Evolutionary conservation across 2,113 vertebrate species (phyloP).

Genomic region (Spizaetus ornatus): DNA sequence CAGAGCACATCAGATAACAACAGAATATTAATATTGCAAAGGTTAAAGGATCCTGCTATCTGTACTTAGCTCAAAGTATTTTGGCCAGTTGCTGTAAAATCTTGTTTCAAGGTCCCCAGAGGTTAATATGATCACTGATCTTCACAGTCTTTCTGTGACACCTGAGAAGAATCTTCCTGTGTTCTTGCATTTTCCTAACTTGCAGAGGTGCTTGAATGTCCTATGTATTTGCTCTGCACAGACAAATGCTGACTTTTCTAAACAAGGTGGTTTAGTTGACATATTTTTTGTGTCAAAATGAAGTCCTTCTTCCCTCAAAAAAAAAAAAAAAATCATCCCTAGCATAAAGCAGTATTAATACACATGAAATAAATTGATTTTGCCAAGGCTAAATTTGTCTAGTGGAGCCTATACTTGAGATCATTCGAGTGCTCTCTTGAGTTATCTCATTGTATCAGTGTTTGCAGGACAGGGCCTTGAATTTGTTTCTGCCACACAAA

Average conservation of each 20-base stretch:
- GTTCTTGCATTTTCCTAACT: not conserved
- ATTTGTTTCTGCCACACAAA: conserved; percentile 40
- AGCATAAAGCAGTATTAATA: conserved; percentile 11
- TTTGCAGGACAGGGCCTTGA: conserved; percentile 51
- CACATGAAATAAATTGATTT: conserved; percentile 55
- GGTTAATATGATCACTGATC: not conserved
- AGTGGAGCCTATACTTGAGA: conserved; percentile 33
- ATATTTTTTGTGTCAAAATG: conserved; percentile 17
- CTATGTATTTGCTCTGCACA: not conserved
- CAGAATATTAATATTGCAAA: not conserved
- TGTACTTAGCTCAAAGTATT: not conserved
- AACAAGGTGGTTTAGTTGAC: not conserved
- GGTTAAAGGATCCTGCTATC: not conserved
- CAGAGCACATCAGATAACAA: not conserved
- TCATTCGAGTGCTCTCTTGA: conserved; percentile 36
- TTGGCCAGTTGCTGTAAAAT: not conserved
- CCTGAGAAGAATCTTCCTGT: not conserved
- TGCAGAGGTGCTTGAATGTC: not conserved
- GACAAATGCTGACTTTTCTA: not conserved
- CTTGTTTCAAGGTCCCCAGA: not conserved
- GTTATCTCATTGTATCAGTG: conserved; percentile 26
- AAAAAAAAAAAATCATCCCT: not conserved
- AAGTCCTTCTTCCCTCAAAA: not conserved
- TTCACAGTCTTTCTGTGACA: not conserved
- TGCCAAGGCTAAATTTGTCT: conserved; percentile 44